Evolutionary conservation across 2,797 vertebrate genomes (phyloP).

Genomic region (Smutsia gigantea): DNA sequence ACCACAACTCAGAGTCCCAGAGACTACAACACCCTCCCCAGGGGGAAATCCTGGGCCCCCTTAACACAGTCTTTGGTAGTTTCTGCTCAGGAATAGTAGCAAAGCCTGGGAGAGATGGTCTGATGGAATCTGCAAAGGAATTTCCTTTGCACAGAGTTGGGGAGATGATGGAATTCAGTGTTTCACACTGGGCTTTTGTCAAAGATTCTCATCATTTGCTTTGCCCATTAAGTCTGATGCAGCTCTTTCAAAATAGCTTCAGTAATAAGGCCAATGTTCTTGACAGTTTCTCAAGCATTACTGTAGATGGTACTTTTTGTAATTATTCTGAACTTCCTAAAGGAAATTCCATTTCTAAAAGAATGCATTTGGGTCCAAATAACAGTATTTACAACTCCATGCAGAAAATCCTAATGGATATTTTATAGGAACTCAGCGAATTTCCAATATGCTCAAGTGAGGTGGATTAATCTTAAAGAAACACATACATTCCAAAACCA

Average conservation of each 20-base stretch:
- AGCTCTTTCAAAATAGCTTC: slow-evolving; percentile 6
- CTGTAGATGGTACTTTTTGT: neutral
- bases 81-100: slow-evolving; percentile 47
- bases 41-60: neutral
- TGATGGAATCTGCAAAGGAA: neutral
- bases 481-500: neutral
- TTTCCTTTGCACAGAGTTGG: slow-evolving; percentile 14
- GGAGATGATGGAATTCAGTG: neutral
- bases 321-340: neutral
- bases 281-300: neutral
- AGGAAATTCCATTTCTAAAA: neutral
- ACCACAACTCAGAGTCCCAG: neutral
- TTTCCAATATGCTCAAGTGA: slow-evolving; percentile 20
- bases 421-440: neutral
- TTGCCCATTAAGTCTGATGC: neutral
- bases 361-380: neutral
- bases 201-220: neutral
- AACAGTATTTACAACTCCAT: neutral
- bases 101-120: neutral
- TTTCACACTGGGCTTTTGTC: neutral
- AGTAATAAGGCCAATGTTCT: neutral
- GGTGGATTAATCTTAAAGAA: neutral
- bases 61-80: neutral
- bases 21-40: neutral
- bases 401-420: neutral